Conservation (phyloP, 2,888 invertebrate genomes). For the Gerris lacustris region DNA sequence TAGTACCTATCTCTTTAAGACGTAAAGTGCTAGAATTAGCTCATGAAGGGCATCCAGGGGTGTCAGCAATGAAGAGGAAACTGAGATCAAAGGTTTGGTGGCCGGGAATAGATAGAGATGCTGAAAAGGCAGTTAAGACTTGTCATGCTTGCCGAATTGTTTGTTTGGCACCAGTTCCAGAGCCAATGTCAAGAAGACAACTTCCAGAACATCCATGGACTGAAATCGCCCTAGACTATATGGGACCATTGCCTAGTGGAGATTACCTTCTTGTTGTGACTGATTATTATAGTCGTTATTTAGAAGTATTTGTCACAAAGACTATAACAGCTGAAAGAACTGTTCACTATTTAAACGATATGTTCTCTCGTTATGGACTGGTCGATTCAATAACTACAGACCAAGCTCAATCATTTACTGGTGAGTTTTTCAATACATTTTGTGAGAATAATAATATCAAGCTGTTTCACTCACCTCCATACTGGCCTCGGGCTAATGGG, state of each 20-base stretch:
- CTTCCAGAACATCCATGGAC: constrained; percentile 13
- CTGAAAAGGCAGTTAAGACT: constrained; percentile 14
- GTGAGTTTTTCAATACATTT: constrained; percentile 15
- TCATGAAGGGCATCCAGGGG: constrained; percentile 35
- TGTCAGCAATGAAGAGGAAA: constrained; percentile 30
- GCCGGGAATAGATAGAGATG: constrained; percentile 13
- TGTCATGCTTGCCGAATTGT: constrained; percentile 21
- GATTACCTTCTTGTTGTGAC: not conserved
- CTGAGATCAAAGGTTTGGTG: constrained; percentile 15
- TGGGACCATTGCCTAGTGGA: constrained; percentile 2
- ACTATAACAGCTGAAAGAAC: not conserved
- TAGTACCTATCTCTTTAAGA: too few relatives aligned
- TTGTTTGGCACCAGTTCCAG: constrained; percentile 8
- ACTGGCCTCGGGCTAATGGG: constrained; percentile 31
- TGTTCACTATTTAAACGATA: not conserved
- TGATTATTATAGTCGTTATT: constrained; percentile 1
- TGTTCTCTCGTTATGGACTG: constrained; percentile 9
- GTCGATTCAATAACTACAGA: not conserved
- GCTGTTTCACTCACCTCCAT: constrained; percentile 20
- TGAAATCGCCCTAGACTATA: constrained; percentile 14
- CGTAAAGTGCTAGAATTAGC: too few relatives aligned
- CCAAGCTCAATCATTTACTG: constrained; percentile 10
- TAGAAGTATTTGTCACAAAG: not conserved
- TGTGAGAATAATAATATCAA: constrained; percentile 6
- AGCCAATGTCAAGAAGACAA: constrained; percentile 25